Conservation (phyloP, 2,113 vertebrate genomes). For the Lethenteron reissneri region DNA sequence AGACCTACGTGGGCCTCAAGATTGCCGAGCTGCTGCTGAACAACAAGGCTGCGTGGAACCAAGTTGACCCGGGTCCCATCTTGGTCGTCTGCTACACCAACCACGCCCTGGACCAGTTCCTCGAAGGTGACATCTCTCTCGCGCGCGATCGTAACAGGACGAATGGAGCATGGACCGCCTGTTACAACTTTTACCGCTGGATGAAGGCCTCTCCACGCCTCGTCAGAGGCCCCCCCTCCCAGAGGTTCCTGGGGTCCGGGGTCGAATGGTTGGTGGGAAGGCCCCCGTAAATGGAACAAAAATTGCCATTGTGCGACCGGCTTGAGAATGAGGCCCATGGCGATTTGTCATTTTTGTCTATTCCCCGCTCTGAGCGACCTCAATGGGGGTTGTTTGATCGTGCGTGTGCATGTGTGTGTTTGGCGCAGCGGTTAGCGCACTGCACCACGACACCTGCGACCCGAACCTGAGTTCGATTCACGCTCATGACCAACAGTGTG, state of each 20-base stretch:
- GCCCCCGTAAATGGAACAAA: too few species aligned
- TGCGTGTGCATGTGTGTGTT: slow-evolving; percentile 1
- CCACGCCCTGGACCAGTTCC: slow-evolving; percentile 86
- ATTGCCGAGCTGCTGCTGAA: slow-evolving; percentile 49
- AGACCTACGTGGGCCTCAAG: slow-evolving; percentile 73
- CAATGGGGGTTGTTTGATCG: not conserved
- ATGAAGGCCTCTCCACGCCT: too few species aligned
- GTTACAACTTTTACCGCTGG: too few species aligned
- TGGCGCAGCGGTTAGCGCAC: not conserved
- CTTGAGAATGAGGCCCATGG: not conserved
- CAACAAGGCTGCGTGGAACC: slow-evolving; percentile 30
- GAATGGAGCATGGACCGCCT: too few species aligned
- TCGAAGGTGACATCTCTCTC: slow-evolving; percentile 43
- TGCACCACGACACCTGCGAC: not conserved
- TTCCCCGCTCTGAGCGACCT: not conserved
- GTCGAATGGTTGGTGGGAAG: too few species aligned
- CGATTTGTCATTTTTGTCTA: not conserved
- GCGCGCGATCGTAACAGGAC: too few species aligned
- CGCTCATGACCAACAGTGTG: not conserved
- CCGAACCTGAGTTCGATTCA: not conserved
- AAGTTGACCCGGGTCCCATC: slow-evolving; percentile 22
- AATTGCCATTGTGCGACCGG: too few species aligned
- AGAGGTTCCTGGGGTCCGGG: too few species aligned
- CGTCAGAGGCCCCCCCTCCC: too few species aligned
- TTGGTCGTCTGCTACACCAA: slow-evolving; percentile 89